Percentiles rank a stretch among this genome's conserved stretches.
Conservation (phyloP, 2,797 vertebrate species). For the Alouatta caraya region DNA sequence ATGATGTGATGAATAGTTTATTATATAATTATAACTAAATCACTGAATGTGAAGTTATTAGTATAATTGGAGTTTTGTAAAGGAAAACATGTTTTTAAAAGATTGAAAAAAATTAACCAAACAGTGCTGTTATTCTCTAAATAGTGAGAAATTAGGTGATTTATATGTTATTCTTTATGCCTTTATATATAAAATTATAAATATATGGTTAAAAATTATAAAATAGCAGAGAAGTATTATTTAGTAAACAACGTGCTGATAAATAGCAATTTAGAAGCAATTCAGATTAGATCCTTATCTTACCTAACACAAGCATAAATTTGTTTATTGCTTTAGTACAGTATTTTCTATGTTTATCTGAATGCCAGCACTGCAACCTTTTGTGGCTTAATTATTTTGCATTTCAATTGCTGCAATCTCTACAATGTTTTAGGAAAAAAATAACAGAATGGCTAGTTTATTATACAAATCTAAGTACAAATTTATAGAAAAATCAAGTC, state of each 20-base stretch:
- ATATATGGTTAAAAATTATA: not conserved
- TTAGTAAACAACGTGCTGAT: not conserved
- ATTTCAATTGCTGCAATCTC: not conserved
- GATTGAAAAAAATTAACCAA: not conserved
- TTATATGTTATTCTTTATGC: not conserved
- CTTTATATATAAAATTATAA: not conserved
- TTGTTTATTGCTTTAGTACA: not conserved
- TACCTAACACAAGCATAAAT: not conserved
- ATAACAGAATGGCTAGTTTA: not conserved
- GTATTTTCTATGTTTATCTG: not conserved
- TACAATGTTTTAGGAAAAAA: not conserved
- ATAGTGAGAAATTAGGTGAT: not conserved
- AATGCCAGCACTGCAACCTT: not conserved
- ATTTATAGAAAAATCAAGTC: not conserved
- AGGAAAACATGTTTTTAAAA: not conserved
- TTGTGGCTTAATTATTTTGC: not conserved
- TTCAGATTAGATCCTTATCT: not conserved
- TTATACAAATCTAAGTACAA: not conserved
- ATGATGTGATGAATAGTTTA: not conserved
- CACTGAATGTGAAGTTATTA: not conserved
- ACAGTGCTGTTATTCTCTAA: not conserved
- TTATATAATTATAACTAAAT: not conserved
- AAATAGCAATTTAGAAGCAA: not conserved
- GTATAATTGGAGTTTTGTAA: slow-evolving; percentile 5
- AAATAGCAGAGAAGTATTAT: not conserved